A percentile compares a stretch with the other conserved stretches of the same genome.
These are phyloP conservation scores for Brevimyrus niger DNA, from an alignment of 2,113 vertebrate species.

Conservation along the genomic window DNA sequence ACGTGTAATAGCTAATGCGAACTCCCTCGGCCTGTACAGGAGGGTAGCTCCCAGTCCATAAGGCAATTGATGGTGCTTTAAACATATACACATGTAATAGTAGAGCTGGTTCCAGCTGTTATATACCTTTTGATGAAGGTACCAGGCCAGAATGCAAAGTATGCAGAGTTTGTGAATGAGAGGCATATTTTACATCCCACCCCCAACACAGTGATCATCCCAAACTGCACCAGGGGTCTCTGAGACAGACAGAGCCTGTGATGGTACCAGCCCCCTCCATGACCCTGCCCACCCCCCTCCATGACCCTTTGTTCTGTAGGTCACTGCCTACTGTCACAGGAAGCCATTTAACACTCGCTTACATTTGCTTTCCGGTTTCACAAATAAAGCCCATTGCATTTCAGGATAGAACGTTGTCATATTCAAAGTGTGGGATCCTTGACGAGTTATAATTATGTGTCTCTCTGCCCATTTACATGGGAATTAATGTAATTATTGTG, in stretches of 20 bases:
- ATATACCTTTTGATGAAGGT: not conserved
- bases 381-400: not conserved
- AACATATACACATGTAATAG: not conserved
- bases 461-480: not conserved
- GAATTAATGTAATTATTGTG: constrained; percentile 3
- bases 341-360: not conserved
- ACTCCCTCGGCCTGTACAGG: not conserved
- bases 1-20: not conserved
- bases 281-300: not conserved
- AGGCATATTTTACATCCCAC: not conserved
- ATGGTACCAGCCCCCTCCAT: not conserved
- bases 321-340: not conserved
- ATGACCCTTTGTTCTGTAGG: not conserved
- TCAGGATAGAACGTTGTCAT: not conserved
- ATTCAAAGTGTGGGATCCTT: not conserved
- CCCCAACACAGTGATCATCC: not conserved
- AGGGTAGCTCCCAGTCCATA: not conserved
- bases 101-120: too few species aligned
- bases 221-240: not conserved
- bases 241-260: not conserved
- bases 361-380: not conserved
- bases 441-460: not conserved
- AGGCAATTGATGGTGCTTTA: not conserved
- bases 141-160: not conserved
- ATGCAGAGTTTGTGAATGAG: not conserved